These are phyloP conservation scores for Herpetotheres cachinnans DNA, from an alignment of 2,113 vertebrate genomes.

Conservation along the genomic window DNA sequence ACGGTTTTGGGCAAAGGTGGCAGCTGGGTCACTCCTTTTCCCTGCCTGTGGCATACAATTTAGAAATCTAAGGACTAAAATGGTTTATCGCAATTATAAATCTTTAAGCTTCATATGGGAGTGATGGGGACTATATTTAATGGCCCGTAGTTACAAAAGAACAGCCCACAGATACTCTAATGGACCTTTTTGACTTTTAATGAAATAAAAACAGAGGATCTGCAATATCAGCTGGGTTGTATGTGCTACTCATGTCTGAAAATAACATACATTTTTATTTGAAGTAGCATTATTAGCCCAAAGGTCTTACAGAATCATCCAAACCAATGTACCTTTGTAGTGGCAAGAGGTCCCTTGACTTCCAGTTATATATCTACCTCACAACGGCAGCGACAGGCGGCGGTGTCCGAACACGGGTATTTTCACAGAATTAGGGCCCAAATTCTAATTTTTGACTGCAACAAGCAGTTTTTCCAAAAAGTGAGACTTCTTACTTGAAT, in stretches of 20 bases:
- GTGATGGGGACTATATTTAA: not conserved
- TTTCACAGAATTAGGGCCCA: not conserved
- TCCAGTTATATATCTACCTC: not conserved
- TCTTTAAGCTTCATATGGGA: not conserved
- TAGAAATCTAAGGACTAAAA: not conserved
- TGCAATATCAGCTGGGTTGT: not conserved
- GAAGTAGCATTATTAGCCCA: not conserved
- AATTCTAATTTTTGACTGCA: not conserved
- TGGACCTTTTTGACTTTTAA: not conserved
- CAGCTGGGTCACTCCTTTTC: not conserved
- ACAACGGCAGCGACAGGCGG: not conserved
- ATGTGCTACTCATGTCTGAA: not conserved
- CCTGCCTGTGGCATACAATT: not conserved
- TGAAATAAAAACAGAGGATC: not conserved
- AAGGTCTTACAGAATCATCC: not conserved
- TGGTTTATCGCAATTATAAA: not conserved
- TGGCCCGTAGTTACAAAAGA: not conserved
- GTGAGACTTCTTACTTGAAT: not conserved
- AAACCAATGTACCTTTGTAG: not conserved
- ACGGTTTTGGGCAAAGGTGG: not conserved
- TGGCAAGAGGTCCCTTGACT: not conserved
- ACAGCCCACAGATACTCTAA: not conserved
- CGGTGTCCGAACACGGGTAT: fast-evolving
- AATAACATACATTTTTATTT: not conserved
- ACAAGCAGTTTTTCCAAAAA: not conserved